Evolutionary conservation across 2,113 vertebrate genomes (phyloP), one percentile per base, ranked within the genome.

Genomic region (Mionectes macconnelli): DNA sequence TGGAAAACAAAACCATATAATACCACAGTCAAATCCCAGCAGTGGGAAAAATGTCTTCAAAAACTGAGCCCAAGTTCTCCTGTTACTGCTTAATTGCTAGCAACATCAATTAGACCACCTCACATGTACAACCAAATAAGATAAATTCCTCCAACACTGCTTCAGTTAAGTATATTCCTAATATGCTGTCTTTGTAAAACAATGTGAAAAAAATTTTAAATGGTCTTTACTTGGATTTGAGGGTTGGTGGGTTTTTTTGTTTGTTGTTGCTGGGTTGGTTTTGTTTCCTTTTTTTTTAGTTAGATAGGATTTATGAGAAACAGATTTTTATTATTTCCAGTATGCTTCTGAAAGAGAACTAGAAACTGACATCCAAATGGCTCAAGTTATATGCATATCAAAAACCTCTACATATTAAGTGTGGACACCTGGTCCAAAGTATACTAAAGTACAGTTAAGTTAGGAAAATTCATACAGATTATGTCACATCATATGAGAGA

Each of bases 371-470:
- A 67, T 19, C 4, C 4, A 45, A 87, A 59, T 16, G 15, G 23
- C 73, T 81, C 63, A 53, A 70, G 37, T 50, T 23, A 62, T 4
- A 57, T 0, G 2, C 13, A 44, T 15, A 59, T 20, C 2, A 1
- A 77, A 45, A 12, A 81, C 14, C 12, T 53, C 27, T 28, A 45
- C 9, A 12, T 25, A 75, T 10, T 8, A 85, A 7, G 47, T 18
- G 55, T 0, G 1, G 40, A 89, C 89, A 91, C 37, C 12, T 60
- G 12, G n/a, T 47, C 8, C 40, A 74, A 84, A 66, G 16, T 47
- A 81, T 14, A 63, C 0, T 42, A 31, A 62, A 66, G 62, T 39
- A 53, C 0, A 0, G 39, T 0, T 25, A 37, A 28, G 28, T 60
- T 47, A 68, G 6, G 17, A 87, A 78, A 95, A 60, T 12, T 20